Conservation (phyloP, 2,888 invertebrate genomes). For the Lordiphosa andalusiaca region DNA sequence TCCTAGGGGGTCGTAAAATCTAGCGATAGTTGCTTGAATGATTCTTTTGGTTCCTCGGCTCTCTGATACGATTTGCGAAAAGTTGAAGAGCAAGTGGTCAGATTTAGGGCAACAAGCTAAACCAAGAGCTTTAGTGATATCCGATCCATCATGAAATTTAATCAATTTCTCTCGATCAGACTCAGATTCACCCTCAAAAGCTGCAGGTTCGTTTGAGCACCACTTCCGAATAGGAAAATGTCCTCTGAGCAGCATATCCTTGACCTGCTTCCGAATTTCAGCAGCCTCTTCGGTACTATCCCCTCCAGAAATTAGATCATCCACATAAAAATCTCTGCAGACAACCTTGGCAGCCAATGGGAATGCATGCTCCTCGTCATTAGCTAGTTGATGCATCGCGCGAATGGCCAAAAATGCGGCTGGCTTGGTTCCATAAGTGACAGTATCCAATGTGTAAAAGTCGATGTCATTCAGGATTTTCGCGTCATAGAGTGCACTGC, state of each 20-base stretch:
- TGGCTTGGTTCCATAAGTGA: no score
- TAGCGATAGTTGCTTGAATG: neutral
- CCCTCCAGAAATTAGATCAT: conserved; percentile 1
- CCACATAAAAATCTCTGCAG: conserved; percentile 7
- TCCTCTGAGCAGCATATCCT: no score
- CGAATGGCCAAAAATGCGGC: conserved; percentile 1
- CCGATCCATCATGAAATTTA: no score
- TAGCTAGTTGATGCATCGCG: conserved; percentile 10
- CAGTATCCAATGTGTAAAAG: no score
- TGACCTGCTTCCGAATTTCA: no score
- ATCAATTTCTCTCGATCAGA: no score
- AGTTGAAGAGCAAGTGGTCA: conserved; percentile 1
- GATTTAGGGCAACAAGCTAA: neutral
- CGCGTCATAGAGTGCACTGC: no score
- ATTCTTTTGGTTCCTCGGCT: no score
- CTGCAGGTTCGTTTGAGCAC: no score
- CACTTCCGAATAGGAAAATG: no score
- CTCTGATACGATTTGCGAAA: neutral
- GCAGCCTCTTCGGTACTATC: neutral
- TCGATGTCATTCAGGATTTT: no score
- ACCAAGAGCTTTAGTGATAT: conserved; percentile 4
- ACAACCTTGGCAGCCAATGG: conserved; percentile 4
- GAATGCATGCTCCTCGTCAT: neutral
- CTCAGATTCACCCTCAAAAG: no score
- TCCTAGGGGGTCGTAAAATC: neutral